Evolutionary conservation across 1,140 invertebrate genomes (phyloP).

Genomic region (Listronotus oregonensis): DNA sequence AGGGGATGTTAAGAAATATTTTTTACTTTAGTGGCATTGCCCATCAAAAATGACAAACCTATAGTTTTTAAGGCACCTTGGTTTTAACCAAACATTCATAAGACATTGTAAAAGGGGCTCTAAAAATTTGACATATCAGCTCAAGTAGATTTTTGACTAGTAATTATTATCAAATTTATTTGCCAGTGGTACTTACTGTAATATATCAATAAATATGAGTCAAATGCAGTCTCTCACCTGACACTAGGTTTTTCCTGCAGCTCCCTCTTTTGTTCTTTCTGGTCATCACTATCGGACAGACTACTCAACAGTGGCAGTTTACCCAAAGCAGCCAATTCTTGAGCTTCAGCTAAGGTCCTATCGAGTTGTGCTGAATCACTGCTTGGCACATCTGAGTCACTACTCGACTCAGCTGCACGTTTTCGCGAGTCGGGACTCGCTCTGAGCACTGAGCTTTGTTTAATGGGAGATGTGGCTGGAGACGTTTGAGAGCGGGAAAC

Average conservation of each 20-base stretch:
- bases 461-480: conserved; percentile 28
- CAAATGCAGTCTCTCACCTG: conserved; percentile 8
- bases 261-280: conserved; percentile 7
- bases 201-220: too few relatives aligned
- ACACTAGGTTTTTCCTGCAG: conserved; percentile 22
- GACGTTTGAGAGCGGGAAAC: conserved; percentile 28
- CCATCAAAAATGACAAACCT: too few relatives aligned
- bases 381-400: conserved; percentile 52
- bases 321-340: conserved; percentile 47
- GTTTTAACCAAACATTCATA: too few relatives aligned
- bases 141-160: too few relatives aligned
- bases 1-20: too few relatives aligned
- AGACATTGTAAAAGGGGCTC: too few relatives aligned
- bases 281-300: conserved; percentile 50
- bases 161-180: too few relatives aligned
- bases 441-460: conserved; percentile 16
- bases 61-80: too few relatives aligned
- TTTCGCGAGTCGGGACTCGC: conserved; percentile 36
- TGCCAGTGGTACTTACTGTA: too few relatives aligned
- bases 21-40: too few relatives aligned
- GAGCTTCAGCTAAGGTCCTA: conserved; percentile 54
- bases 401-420: conserved; percentile 1
- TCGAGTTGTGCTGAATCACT: conserved; percentile 58
- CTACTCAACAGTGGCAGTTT: conserved; percentile 46
- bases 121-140: too few relatives aligned